Evolutionary conservation across 2,797 vertebrate species (phyloP).

Genomic region (Scyliorhinus canicula): DNA sequence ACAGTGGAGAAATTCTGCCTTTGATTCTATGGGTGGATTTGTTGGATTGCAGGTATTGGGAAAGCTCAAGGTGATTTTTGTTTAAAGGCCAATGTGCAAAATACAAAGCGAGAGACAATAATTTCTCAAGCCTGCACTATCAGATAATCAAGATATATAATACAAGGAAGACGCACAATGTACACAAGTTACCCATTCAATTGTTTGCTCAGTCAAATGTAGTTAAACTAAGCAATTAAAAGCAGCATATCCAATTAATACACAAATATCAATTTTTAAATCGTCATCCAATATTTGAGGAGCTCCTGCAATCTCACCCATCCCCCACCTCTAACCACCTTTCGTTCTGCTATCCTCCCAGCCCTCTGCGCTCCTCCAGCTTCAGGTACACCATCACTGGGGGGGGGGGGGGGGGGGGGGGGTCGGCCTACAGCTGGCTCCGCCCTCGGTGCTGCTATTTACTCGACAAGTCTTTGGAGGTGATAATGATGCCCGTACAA

Average conservation of each 20-base stretch:
- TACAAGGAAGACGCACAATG: neutral
- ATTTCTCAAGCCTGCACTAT: neutral
- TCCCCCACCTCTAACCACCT: neutral
- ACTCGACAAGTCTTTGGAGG: neutral
- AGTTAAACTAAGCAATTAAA: neutral
- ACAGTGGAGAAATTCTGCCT: neutral
- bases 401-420: no score
- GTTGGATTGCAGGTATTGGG: neutral
- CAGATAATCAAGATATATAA: neutral
- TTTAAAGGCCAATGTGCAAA: neutral
- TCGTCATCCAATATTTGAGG: neutral
- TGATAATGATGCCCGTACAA: neutral
- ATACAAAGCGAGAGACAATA: neutral
- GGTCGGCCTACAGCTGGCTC: neutral
- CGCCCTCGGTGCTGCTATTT: neutral
- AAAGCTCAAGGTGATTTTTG: neutral
- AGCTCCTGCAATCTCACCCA: no score
- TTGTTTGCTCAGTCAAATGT: no score
- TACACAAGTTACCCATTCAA: neutral
- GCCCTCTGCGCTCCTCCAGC: neutral
- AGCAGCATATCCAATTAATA: neutral
- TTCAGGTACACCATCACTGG: neutral
- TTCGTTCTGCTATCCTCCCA: neutral
- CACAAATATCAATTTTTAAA: neutral
- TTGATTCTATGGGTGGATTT: neutral